A percentile compares a stretch with the other conserved stretches of the same genome.
Conservation (phyloP, 2,888 invertebrate genomes). For the Phorcus lineatus region DNA sequence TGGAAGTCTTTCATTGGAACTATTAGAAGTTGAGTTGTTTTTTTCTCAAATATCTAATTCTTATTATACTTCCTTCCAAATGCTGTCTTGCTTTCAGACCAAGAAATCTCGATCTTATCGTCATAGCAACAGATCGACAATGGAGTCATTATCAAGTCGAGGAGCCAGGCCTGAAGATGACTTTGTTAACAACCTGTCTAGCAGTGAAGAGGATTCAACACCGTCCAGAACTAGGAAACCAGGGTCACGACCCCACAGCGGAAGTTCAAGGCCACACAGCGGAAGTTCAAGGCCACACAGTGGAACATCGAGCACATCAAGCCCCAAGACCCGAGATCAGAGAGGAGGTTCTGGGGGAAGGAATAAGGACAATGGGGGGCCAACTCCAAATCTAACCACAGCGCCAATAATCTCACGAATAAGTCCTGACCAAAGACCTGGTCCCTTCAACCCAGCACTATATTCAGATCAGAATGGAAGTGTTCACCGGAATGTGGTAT, state of each 20-base stretch:
- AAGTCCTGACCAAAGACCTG: slow-evolving; percentile 24
- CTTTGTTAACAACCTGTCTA: slow-evolving; percentile 57
- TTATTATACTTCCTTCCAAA: background rate
- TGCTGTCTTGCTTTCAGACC: background rate
- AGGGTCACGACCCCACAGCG: slow-evolving; percentile 57
- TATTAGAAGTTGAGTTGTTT: background rate
- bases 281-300: slow-evolving; percentile 51
- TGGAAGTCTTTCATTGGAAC: too few relatives aligned
- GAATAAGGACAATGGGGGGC: background rate
- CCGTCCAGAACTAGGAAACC: slow-evolving; percentile 40
- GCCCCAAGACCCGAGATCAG: slow-evolving; percentile 26
- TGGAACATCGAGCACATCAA: slow-evolving; percentile 37
- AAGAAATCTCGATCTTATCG: background rate
- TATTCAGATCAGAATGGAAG: background rate
- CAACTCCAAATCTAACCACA: background rate
- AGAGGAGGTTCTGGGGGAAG: slow-evolving; percentile 6
- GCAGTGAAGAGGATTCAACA: slow-evolving; percentile 55
- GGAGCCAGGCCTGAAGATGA: slow-evolving; percentile 67
- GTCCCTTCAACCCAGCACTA: slow-evolving; percentile 9
- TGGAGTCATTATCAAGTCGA: slow-evolving; percentile 36
- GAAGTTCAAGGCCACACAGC: slow-evolving; percentile 51
- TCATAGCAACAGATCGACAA: background rate
- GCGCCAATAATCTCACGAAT: slow-evolving; percentile 22
- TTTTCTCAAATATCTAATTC: background rate
- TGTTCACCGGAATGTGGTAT: background rate